These are phyloP conservation scores for Corydoras maculifer DNA, from an alignment of 2,113 vertebrate genomes.

Conservation along the genomic window DNA sequence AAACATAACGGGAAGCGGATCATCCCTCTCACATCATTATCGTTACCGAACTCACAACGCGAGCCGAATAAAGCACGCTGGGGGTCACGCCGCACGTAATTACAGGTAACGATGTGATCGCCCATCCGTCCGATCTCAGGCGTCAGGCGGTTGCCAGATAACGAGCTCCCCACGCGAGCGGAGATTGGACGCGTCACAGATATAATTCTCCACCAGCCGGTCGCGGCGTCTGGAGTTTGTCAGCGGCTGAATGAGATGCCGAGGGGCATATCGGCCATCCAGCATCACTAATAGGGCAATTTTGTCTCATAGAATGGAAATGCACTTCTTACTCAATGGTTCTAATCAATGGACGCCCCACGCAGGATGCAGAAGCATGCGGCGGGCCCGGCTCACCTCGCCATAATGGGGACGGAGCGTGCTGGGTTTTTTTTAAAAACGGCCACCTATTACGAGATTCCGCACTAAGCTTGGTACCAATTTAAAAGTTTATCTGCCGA, in stretches of 20 bases:
- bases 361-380: neutral
- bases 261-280: slow-evolving; percentile 1
- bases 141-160: slow-evolving; percentile 42
- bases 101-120: neutral
- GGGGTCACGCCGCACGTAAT: slow-evolving; percentile 38
- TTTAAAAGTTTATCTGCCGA: too few species aligned
- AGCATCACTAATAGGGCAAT: slow-evolving; percentile 12
- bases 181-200: slow-evolving; percentile 52
- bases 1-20: too few species aligned
- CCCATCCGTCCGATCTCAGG: slow-evolving; percentile 1
- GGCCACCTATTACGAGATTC: too few species aligned
- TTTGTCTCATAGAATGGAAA: neutral
- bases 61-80: too few species aligned
- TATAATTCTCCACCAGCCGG: slow-evolving; percentile 31
- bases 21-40: too few species aligned
- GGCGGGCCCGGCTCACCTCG: neutral
- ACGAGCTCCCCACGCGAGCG: slow-evolving; percentile 48
- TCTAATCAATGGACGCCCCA: slow-evolving; percentile 15
- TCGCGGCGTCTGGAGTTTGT: slow-evolving; percentile 3
- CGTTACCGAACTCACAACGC: too few species aligned
- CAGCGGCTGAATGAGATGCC: slow-evolving; percentile 3
- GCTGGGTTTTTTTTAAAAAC: too few species aligned
- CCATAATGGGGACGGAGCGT: neutral
- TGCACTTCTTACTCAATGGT: neutral
- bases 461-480: too few species aligned